phyloP scores from a whole-genome alignment of 2,888 invertebrate genomes.

The Luperina nickerlii region DNA sequence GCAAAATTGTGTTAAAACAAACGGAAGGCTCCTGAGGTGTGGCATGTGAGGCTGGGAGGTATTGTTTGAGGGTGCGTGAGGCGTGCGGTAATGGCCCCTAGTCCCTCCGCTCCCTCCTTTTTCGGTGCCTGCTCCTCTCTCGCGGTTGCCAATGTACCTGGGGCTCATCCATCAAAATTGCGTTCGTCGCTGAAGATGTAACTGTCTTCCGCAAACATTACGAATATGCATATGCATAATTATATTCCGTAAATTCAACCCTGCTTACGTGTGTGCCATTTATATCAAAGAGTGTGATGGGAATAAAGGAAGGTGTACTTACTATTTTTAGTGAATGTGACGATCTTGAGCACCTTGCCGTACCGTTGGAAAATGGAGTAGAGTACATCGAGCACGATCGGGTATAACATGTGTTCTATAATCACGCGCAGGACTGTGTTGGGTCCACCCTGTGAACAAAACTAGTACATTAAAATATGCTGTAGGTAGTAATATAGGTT shows the following conservation, averaged over 20 bases:
- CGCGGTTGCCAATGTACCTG: constrained; percentile 49
- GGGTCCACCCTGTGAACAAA: constrained; percentile 94
- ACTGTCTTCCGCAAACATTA: constrained; percentile 65
- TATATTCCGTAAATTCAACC: constrained; percentile 54
- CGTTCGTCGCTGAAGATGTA: constrained; percentile 61
- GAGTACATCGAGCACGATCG: constrained; percentile 98
- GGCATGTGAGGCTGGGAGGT: constrained; percentile 64
- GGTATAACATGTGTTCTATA: constrained; percentile 99
- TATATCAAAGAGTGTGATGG: constrained; percentile 29
- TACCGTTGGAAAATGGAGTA: constrained; percentile 99
- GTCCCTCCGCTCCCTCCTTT: constrained; percentile 50
- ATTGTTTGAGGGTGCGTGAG: constrained; percentile 63
- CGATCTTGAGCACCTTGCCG: constrained; percentile 99
- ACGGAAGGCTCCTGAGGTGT: constrained; percentile 59
- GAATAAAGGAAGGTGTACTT: constrained; percentile 86
- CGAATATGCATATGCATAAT: constrained; percentile 64
- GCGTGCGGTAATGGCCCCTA: constrained; percentile 60
- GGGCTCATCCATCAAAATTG: constrained; percentile 66
- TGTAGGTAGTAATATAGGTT: not conserved
- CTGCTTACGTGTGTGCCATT: constrained; percentile 28
- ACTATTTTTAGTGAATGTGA: constrained; percentile 99
- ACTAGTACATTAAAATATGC: constrained; percentile 41
- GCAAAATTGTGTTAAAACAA: constrained; percentile 66
- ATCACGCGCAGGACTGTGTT: constrained; percentile 99
- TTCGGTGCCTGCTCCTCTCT: constrained; percentile 48